A percentile compares a stretch with the other conserved stretches of the same genome.
These are phyloP conservation scores for Leptopilina drosophilae DNA, from an alignment of 2,888 invertebrate genomes.

Conservation along the genomic window DNA sequence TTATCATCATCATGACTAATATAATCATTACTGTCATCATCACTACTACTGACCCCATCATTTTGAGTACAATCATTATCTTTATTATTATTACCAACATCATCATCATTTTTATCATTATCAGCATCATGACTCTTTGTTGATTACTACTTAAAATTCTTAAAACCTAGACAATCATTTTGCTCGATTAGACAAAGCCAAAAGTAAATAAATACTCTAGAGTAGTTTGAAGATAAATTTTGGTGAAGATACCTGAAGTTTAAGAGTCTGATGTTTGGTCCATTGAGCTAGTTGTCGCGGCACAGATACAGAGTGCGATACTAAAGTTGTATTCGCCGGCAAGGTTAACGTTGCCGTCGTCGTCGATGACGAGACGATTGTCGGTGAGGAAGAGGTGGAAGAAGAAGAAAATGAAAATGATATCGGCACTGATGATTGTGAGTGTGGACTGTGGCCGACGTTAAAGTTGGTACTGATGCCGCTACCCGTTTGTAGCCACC, in stretches of 20 bases:
- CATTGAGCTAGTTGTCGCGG: conserved; percentile 72
- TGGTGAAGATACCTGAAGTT: conserved; percentile 68
- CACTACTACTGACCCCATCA: too few species aligned
- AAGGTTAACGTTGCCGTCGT: conserved; percentile 50
- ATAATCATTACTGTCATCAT: too few species aligned
- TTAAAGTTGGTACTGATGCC: conserved; percentile 44
- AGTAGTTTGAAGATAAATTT: too few species aligned
- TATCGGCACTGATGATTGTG: conserved; percentile 53
- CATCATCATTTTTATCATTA: too few species aligned
- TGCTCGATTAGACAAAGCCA: too few species aligned
- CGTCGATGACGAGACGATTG: conserved; percentile 58
- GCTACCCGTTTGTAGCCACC: conserved; percentile 65
- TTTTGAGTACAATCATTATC: too few species aligned
- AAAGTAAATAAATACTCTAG: too few species aligned
- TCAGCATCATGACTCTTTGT: too few species aligned
- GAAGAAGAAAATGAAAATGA: conserved; percentile 54
- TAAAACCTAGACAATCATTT: too few species aligned
- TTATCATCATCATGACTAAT: too few species aligned
- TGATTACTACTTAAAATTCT: too few species aligned
- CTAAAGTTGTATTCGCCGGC: conserved; percentile 47
- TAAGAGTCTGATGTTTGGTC: conserved; percentile 74
- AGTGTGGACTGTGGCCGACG: conserved; percentile 47
- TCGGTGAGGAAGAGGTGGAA: conserved; percentile 52
- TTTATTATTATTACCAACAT: too few species aligned
- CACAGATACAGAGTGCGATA: conserved; percentile 65